Conservation (phyloP, 2,797 vertebrate species). For the Pseudochirops corinnae region DNA sequence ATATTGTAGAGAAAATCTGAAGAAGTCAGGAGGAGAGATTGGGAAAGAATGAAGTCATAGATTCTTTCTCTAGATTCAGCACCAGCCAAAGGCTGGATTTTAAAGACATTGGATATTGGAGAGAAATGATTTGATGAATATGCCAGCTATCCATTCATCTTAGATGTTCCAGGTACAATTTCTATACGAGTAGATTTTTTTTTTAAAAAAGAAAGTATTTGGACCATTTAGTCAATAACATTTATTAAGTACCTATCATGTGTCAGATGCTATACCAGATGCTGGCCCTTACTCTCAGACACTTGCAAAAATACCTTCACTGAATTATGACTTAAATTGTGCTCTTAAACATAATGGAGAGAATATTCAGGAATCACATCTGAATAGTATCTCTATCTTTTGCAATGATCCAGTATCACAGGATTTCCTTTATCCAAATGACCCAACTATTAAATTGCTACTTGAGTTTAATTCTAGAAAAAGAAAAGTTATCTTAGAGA, state of each 20-base stretch:
- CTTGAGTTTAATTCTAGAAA: slow-evolving; percentile 23
- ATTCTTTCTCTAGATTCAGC: neutral
- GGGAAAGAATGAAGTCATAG: neutral
- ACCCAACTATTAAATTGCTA: slow-evolving; percentile 52
- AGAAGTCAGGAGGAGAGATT: neutral
- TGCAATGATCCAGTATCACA: slow-evolving; percentile 48
- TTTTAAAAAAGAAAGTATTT: neutral
- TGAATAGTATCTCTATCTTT: slow-evolving; percentile 37
- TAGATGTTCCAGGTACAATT: slow-evolving; percentile 19
- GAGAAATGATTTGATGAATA: neutral
- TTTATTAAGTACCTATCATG: neutral
- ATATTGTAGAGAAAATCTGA: neutral
- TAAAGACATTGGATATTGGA: neutral
- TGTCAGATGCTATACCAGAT: neutral
- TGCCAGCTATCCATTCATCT: neutral
- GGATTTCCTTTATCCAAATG: slow-evolving; percentile 19
- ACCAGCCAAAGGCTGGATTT: neutral
- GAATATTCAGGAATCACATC: slow-evolving; percentile 26
- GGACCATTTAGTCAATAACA: neutral
- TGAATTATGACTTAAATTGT: neutral
- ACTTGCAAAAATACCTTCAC: neutral
- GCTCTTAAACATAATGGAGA: slow-evolving; percentile 28
- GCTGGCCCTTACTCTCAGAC: neutral
- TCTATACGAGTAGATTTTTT: neutral
- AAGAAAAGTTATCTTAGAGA: slow-evolving; percentile 6